phyloP scores from a whole-genome alignment of 2,888 invertebrate genomes.

The Lutraria lutraria region DNA sequence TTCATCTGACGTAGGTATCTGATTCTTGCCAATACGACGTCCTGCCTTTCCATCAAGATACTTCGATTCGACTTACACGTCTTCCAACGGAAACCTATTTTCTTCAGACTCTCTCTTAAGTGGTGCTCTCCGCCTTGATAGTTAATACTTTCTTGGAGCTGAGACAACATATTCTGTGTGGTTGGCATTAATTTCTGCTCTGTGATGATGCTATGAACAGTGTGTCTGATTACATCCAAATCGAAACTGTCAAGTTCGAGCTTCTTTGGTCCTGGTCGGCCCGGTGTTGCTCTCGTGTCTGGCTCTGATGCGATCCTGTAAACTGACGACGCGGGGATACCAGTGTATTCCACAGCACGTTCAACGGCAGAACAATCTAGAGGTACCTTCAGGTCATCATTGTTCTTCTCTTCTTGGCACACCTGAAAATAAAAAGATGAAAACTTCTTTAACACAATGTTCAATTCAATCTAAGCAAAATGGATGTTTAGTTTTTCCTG shows the following conservation, averaged over 20 bases:
- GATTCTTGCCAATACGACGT: conserved; percentile 20
- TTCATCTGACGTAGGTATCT: conserved; percentile 19
- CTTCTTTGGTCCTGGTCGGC: neutral
- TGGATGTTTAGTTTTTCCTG: too few relatives aligned
- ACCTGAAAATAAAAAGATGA: too few relatives aligned
- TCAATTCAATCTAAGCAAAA: too few relatives aligned
- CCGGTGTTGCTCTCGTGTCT: neutral
- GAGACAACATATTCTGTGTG: neutral
- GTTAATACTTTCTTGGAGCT: conserved; percentile 12
- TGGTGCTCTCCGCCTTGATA: neutral
- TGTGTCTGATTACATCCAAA: conserved; percentile 5
- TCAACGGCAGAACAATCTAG: neutral
- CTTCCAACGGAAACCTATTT: conserved; percentile 23
- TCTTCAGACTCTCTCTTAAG: neutral
- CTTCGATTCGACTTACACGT: neutral
- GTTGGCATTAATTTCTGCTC: neutral
- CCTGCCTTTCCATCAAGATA: conserved; percentile 27
- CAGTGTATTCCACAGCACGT: neutral
- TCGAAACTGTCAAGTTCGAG: conserved; percentile 28
- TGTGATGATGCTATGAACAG: neutral
- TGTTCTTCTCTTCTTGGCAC: conserved; percentile 1
- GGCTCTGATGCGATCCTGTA: neutral
- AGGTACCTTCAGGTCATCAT: neutral
- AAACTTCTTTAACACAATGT: too few relatives aligned
- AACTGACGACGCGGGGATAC: neutral